Conservation (phyloP, 2,888 invertebrate species). For the Dioctria rufipes region DNA sequence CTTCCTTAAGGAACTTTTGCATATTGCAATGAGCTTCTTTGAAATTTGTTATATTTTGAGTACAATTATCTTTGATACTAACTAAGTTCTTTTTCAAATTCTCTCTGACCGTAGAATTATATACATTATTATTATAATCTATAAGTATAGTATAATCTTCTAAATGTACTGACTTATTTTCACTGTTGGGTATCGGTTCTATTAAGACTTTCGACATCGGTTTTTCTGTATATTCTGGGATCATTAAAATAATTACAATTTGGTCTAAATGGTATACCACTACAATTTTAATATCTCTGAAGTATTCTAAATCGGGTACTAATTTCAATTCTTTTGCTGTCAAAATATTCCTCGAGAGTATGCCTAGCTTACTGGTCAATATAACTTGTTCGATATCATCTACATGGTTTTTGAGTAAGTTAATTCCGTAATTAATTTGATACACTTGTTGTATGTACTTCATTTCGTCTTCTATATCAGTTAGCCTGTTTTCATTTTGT, state of each 20-base stretch:
- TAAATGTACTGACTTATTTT: neutral
- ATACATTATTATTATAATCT: neutral
- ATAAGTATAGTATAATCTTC: neutral
- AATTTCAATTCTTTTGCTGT: conserved; percentile 22
- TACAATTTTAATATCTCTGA: conserved; percentile 21
- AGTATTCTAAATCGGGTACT: neutral
- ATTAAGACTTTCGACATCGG: neutral
- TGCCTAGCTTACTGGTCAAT: conserved; percentile 7
- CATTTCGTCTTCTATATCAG: conserved; percentile 3
- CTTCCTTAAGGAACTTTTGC: conserved; percentile 22
- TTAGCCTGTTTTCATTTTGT: neutral
- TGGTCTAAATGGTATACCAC: conserved; percentile 25
- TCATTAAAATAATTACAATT: conserved; percentile 44
- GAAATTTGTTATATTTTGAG: conserved; percentile 22
- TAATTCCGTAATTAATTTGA: conserved; percentile 21
- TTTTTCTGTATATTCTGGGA: conserved; percentile 23
- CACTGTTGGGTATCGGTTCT: neutral
- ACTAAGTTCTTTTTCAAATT: conserved; percentile 26
- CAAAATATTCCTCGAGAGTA: conserved; percentile 37
- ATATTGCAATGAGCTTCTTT: conserved; percentile 42
- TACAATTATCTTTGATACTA: conserved; percentile 48
- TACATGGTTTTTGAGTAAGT: conserved; percentile 11
- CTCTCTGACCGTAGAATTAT: neutral
- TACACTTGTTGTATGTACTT: conserved; percentile 14
- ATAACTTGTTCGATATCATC: conserved; percentile 25